phyloP scores from a whole-genome alignment of 1,140 invertebrate genomes.

The Drosophila pruinosa region DNA sequence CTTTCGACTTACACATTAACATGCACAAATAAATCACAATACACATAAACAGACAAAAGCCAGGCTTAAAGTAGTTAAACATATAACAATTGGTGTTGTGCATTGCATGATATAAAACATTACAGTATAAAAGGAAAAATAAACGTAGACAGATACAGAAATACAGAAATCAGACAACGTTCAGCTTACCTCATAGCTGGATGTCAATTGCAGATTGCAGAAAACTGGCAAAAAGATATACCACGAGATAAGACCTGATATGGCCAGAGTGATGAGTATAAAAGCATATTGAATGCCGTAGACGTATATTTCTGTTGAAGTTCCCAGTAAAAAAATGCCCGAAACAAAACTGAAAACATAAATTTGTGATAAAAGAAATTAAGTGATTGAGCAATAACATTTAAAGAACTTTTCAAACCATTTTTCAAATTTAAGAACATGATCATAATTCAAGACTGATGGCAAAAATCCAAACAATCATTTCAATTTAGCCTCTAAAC shows the following conservation, averaged over 20 bases:
- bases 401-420: constrained; percentile 21
- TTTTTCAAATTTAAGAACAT: constrained; percentile 17
- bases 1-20: constrained; percentile 46
- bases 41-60: neutral
- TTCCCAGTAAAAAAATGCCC: constrained; percentile 91
- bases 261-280: constrained; percentile 86
- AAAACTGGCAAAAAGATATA: constrained; percentile 92
- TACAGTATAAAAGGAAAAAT: neutral
- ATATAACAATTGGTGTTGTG: constrained; percentile 42
- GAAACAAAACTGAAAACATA: constrained; percentile 90
- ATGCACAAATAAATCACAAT: constrained; percentile 35
- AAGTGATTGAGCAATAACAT: constrained; percentile 3
- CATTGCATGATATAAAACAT: constrained; percentile 35
- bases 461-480: constrained; percentile 66
- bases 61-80: neutral
- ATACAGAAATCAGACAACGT: constrained; percentile 27
- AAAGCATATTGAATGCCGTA: constrained; percentile 90
- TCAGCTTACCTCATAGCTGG: constrained; percentile 90
- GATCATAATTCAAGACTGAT: constrained; percentile 48
- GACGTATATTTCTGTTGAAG: constrained; percentile 93
- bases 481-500: constrained; percentile 52
- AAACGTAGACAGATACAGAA: constrained; percentile 22
- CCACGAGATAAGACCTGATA: constrained; percentile 88
- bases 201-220: constrained; percentile 91
- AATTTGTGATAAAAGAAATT: constrained; percentile 8